Percentiles rank a stretch among this genome's conserved stretches.
Conservation (phyloP, 2,113 vertebrate species). For the Syngnathus scovelli region DNA sequence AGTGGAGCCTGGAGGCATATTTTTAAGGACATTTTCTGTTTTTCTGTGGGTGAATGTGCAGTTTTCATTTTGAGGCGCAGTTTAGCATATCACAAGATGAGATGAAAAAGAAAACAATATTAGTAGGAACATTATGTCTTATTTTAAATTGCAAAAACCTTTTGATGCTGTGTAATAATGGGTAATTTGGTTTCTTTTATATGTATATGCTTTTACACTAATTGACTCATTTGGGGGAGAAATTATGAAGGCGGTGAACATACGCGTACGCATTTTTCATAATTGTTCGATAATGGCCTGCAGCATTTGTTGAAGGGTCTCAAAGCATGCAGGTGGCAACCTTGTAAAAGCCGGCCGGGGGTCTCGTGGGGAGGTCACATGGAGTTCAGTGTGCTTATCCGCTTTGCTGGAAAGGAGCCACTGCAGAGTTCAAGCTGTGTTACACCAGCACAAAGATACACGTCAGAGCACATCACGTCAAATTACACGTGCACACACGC, state of each 20-base stretch:
- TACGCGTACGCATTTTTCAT: background rate
- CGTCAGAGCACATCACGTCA: slow-evolving; percentile 61
- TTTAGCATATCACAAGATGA: background rate
- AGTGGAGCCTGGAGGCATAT: slow-evolving; percentile 44
- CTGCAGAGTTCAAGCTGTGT: slow-evolving; percentile 53
- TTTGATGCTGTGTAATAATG: background rate
- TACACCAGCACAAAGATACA: slow-evolving; percentile 58
- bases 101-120: background rate
- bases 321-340: slow-evolving; percentile 5
- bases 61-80: background rate
- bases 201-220: background rate
- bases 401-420: slow-evolving; percentile 54
- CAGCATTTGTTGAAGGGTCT: slow-evolving; percentile 2
- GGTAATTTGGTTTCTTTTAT: background rate
- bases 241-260: background rate
- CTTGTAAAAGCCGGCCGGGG: slow-evolving; percentile 41
- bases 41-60: background rate
- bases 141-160: background rate
- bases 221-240: background rate
- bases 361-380: slow-evolving; percentile 51
- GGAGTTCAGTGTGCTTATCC: slow-evolving; percentile 55
- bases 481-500: slow-evolving; percentile 19
- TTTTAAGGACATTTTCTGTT: slow-evolving; percentile 10
- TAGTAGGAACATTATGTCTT: background rate
- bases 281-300: background rate